These are phyloP conservation scores for Salpingus planirostris DNA, from an alignment of 2,888 invertebrate genomes.

Conservation along the genomic window DNA sequence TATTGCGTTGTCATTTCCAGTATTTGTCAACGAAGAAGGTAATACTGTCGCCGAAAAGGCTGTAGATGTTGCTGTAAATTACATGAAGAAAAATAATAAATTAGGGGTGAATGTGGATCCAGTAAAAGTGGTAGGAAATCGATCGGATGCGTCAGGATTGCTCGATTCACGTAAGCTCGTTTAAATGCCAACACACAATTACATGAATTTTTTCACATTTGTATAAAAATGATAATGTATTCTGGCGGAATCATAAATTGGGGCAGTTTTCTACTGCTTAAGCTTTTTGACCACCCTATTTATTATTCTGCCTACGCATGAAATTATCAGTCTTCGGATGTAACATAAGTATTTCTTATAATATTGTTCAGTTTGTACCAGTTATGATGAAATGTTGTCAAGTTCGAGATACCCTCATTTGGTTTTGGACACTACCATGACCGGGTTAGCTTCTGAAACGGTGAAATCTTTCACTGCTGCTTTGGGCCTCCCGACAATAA, in stretches of 20 bases:
- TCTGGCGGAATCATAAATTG: no score
- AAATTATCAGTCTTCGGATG: no score
- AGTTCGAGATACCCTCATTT: constrained; percentile 65
- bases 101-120: constrained; percentile 57
- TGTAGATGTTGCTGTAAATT: constrained; percentile 61
- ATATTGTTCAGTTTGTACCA: constrained; percentile 58
- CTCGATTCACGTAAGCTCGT: constrained; percentile 59
- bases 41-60: constrained; percentile 63
- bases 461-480: constrained; percentile 77
- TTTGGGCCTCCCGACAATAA: constrained; percentile 71
- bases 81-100: constrained; percentile 59
- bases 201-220: no score
- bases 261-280: constrained; percentile 3
- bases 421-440: constrained; percentile 73
- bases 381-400: constrained; percentile 57
- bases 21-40: constrained; percentile 66
- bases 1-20: constrained; percentile 44
- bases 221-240: no score
- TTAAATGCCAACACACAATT: no score
- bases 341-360: constrained; percentile 45
- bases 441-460: constrained; percentile 73
- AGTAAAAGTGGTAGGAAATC: constrained; percentile 57
- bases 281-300: not conserved
- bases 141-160: constrained; percentile 61
- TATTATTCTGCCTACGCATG: no score